Evolutionary conservation across 2,888 invertebrate genomes (phyloP), one percentile per base, ranked within the genome.

Genomic region (Acanthosoma haemorrhoidale): DNA sequence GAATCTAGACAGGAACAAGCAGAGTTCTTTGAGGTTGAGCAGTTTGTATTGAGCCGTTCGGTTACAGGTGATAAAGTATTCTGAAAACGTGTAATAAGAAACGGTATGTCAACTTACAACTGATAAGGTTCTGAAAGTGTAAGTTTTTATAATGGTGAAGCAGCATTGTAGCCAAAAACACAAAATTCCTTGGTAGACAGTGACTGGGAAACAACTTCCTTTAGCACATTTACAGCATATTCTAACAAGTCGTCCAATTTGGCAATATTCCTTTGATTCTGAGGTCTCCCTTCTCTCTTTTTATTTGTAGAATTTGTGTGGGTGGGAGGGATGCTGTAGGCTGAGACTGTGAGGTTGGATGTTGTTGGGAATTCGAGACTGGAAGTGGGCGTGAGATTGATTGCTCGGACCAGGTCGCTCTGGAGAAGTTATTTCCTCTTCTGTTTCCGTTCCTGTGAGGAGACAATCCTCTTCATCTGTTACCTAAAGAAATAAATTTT

Each of bases 111-210:
- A 11, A 18, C 68, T 32, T 68, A 25, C 9, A 68, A 18, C 38
- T 39, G 16, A 29, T 58, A 16, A 9, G 68, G 57, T 36, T 58
- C 57, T 18, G 51, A 34, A 9, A 58, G 18, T 9, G 68, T 57
- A 16, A 68, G 58, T 13, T 21, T 31, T 18, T 58, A 21, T 13
- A 68, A 18, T 25, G 57, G 68, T 13, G 68, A 16, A 31, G 68
- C 68, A 34, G 58, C 58, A 34, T 58, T 32, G 8, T 38, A 6
- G 4, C 57, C 68, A n/a, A 68, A 68, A 21, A 58, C 25, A 5
- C 4, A 15, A 36, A 68, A 68, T 57, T 68, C 68, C 13, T 36
- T 39, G 29, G 58, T 32, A 58, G 31, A 21, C 18, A 1, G 31
- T 25, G 16, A 31, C 11, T 15, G 61, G 3, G 18, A 61, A 32